Evolutionary conservation across 2,113 vertebrate genomes (phyloP).

Genomic region (Crotalus tigris): DNA sequence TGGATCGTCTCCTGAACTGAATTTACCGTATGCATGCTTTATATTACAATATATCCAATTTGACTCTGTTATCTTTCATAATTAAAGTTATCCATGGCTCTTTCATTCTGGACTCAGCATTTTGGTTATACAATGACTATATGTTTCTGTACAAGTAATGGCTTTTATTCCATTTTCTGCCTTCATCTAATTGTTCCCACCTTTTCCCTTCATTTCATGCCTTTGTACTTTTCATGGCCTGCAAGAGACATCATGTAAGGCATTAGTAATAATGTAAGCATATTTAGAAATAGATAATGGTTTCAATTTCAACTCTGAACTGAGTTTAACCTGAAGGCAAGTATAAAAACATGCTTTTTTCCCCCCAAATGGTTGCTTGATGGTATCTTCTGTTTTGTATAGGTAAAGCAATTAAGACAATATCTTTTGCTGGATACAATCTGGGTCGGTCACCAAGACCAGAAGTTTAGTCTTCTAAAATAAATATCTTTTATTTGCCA

Average conservation of each 20-base stretch:
- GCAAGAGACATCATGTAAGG: neutral
- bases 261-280: neutral
- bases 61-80: neutral
- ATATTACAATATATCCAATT: neutral
- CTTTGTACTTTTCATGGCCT: too few species aligned
- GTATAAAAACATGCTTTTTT: neutral
- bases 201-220: neutral
- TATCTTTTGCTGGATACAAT: neutral
- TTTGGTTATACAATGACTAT: too few species aligned
- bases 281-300: constrained; percentile 21
- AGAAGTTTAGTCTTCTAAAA: too few species aligned
- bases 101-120: neutral
- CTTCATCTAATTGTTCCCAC: neutral
- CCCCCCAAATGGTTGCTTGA: neutral
- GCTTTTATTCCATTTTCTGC: neutral
- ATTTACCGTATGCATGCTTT: neutral
- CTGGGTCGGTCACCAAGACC: too few species aligned
- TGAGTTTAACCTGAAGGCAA: constrained; percentile 7
- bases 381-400: constrained; percentile 16
- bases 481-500: constrained; percentile 13
- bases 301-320: neutral
- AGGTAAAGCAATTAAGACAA: constrained; percentile 26
- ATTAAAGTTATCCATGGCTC: neutral
- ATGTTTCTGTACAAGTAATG: too few species aligned
- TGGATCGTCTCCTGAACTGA: neutral